phyloP scores from a whole-genome alignment of 2,888 invertebrate species.

The Entomobrya proxima region DNA sequence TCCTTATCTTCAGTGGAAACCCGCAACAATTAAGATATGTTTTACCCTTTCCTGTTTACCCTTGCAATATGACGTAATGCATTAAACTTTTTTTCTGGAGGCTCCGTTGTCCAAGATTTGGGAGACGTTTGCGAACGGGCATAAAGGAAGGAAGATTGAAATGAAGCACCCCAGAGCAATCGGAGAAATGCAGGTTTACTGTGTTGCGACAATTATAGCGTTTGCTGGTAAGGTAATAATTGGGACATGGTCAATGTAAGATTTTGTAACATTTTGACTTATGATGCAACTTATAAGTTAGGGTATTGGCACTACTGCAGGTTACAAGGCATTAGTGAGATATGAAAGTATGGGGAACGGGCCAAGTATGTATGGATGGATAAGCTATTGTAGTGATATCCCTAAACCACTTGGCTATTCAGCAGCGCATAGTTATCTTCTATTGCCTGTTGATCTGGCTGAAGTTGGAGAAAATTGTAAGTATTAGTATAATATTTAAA shows the following conservation, averaged over 20 bases:
- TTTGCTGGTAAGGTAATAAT: constrained; percentile 71
- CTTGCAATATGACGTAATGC: no score
- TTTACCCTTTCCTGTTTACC: not conserved
- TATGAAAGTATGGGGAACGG: constrained; percentile 53
- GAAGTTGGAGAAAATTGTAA: not conserved
- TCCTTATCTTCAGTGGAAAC: not conserved
- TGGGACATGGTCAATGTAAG: not conserved
- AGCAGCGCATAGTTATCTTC: constrained; percentile 20
- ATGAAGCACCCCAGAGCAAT: constrained; percentile 59
- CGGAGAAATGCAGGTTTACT: constrained; percentile 50
- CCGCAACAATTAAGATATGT: no score
- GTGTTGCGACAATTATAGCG: constrained; percentile 65
- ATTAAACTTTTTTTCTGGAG: constrained; percentile 51
- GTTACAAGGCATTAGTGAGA: constrained; percentile 68
- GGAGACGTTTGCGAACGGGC: constrained; percentile 63
- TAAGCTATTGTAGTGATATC: constrained; percentile 66
- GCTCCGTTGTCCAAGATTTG: constrained; percentile 63
- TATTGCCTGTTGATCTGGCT: constrained; percentile 20
- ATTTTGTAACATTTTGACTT: no score
- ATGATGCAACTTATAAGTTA: not conserved
- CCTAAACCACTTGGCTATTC: constrained; percentile 68
- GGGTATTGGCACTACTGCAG: constrained; percentile 17
- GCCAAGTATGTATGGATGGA: constrained; percentile 47
- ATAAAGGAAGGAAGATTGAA: constrained; percentile 59
- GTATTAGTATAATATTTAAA: not conserved